phyloP scores from a whole-genome alignment of 2,113 vertebrate species.

The Phocoena phocoena region DNA sequence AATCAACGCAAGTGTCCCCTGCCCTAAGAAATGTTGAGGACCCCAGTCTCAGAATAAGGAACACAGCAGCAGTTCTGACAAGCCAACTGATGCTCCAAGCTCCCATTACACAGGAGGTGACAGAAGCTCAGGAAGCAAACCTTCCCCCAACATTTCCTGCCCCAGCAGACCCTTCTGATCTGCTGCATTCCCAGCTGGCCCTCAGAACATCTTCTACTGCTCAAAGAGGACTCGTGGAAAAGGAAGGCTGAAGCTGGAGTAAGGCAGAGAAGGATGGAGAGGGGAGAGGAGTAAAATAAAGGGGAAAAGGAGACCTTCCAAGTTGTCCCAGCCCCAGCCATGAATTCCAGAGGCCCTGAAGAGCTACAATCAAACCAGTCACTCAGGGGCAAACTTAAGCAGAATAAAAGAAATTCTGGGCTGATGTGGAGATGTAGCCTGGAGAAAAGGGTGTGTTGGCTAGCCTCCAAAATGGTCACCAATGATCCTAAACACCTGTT shows the following conservation, averaged over 20 bases:
- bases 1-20: not conserved
- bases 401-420: not conserved
- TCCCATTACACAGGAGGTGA: not conserved
- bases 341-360: not conserved
- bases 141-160: not conserved
- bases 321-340: too few species aligned
- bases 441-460: not conserved
- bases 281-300: too few species aligned
- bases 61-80: too few species aligned
- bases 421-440: not conserved
- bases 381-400: not conserved
- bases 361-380: not conserved
- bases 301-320: not conserved
- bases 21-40: not conserved
- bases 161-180: not conserved
- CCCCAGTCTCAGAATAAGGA: not conserved
- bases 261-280: too few species aligned
- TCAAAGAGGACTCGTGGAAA: too few species aligned
- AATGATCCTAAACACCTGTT: not conserved
- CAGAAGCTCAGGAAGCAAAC: not conserved
- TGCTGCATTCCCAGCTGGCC: not conserved
- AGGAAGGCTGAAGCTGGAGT: too few species aligned
- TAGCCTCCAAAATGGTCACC: not conserved
- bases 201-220: too few species aligned
- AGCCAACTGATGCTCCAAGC: not conserved